Evolutionary conservation across 2,113 vertebrate genomes (phyloP).

Genomic region (Chloroceryle aenea): DNA sequence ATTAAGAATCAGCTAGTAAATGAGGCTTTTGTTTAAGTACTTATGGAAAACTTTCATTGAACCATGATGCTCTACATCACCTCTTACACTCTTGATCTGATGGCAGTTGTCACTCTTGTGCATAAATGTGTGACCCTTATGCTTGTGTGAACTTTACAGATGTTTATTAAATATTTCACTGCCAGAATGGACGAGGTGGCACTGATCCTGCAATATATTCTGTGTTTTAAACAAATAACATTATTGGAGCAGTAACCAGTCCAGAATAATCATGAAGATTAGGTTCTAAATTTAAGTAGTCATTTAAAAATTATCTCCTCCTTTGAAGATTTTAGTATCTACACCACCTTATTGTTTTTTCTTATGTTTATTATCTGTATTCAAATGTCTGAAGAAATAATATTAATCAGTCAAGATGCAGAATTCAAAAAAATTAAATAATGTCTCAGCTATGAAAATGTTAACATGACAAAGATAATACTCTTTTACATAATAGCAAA

Average conservation of each 20-base stretch:
- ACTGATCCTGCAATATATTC: slow-evolving; percentile 36
- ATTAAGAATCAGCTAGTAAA: neutral
- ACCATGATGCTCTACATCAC: neutral
- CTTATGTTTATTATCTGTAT: neutral
- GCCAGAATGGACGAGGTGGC: neutral
- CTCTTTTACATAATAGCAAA: neutral
- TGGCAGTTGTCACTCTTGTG: slow-evolving; percentile 46
- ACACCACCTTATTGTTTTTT: neutral
- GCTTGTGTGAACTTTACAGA: neutral
- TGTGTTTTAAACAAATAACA: slow-evolving; percentile 23
- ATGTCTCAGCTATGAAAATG: neutral
- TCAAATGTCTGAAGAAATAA: neutral
- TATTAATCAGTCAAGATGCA: neutral
- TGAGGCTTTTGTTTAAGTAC: neutral
- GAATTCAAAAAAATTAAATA: neutral
- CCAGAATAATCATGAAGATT: neutral
- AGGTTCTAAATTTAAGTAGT: neutral
- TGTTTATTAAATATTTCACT: slow-evolving; percentile 53
- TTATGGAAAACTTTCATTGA: neutral
- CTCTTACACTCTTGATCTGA: neutral
- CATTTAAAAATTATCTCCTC: neutral
- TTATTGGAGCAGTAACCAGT: neutral
- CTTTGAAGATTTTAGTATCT: neutral
- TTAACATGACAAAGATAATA: neutral
- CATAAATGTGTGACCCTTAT: neutral